A percentile compares a stretch with the other conserved stretches of the same genome.
Conservation (phyloP, 2,888 invertebrate species). For the Dryocosmus kuriphilus region DNA sequence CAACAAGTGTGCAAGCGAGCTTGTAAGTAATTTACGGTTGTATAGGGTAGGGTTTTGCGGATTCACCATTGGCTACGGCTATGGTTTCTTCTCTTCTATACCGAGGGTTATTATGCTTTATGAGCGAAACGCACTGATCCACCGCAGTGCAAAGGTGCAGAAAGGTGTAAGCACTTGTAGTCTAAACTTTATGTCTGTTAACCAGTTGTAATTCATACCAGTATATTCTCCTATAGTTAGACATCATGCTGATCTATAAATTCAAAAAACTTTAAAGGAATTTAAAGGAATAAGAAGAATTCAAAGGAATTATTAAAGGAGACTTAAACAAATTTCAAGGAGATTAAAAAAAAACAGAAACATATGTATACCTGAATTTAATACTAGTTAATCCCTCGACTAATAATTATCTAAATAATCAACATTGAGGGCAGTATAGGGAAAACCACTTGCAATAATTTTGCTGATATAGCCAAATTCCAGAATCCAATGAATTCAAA, state of each 20-base stretch:
- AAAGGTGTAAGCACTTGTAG: background rate
- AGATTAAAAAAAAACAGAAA: too few relatives aligned
- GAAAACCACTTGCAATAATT: too few relatives aligned
- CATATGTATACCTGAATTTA: too few relatives aligned
- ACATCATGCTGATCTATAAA: conserved; percentile 36
- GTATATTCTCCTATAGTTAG: conserved; percentile 32
- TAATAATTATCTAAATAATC: too few relatives aligned
- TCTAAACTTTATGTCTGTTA: conserved; percentile 41
- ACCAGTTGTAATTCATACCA: conserved; percentile 50
- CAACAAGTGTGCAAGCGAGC: conserved; percentile 61
- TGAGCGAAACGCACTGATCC: conserved; percentile 46
- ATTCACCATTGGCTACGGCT: conserved; percentile 58
- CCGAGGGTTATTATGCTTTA: conserved; percentile 62
- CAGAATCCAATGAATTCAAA: too few relatives aligned
- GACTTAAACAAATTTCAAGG: too few relatives aligned
- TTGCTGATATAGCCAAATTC: too few relatives aligned
- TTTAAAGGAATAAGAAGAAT: too few relatives aligned
- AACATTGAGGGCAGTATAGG: too few relatives aligned
- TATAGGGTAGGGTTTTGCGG: conserved; percentile 60
- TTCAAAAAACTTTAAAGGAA: too few relatives aligned
- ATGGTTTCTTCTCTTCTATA: conserved; percentile 56
- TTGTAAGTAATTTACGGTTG: conserved; percentile 71
- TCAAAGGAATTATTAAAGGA: too few relatives aligned
- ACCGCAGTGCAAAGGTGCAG: background rate
- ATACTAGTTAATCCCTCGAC: too few relatives aligned